Base-by-base conservation (phyloP, 2,797 vertebrate species). In the Brotula barbata region DNA sequence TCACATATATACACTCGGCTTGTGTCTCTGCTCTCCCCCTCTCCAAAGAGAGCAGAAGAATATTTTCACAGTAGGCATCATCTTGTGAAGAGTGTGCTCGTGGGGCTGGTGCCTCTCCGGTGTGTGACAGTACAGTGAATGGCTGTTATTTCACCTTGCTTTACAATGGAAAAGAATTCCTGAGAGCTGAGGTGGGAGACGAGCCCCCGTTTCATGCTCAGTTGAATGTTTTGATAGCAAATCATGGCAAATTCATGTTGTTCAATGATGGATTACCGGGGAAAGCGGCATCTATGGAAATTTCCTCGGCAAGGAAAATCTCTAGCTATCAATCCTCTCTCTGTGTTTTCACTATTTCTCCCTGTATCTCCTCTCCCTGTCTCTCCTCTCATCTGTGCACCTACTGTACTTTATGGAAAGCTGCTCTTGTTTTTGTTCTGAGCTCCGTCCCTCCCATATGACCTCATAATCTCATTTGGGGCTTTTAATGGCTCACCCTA, bases 401-500 rank as follows among this genome's bases (percentile, higher is more conserved):
- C 50, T 72, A 50, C 64, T 49, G 49, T 71, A 50, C 66, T 49
- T 66, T 71, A 53, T 66, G 46, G 71, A 46, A 72, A 71, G 62
- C 42, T 37, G 23, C 50, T 71, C 43, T 65, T 77, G 77, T 75
- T 86, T 75, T 80, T 73, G 67, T 80, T 78, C 25, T 41, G 57
- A 77, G 64, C 75, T 81, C 66, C 54, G 45, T 54, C 44, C 53
- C 66, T 77, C 77, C 70, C 73, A 56, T 67, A 81, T 85, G 82
- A 85, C 78, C 83, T 84, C 74, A 75, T 86, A 81, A 87, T 87
- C 76, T 83, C 73, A 72, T 82, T 75, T 81, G 64, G 74, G 63
- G 68, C 65, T 70, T 81, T 78, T 80, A 86, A 84, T 71, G 71
- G 77, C 71, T 62, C 76, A 77, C 75, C 63, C 12, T 74, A 66